A percentile compares a stretch with the other conserved stretches of the same genome.
phyloP scores from a whole-genome alignment of 2,113 vertebrate species.

The Epinephelus lanceolatus region DNA sequence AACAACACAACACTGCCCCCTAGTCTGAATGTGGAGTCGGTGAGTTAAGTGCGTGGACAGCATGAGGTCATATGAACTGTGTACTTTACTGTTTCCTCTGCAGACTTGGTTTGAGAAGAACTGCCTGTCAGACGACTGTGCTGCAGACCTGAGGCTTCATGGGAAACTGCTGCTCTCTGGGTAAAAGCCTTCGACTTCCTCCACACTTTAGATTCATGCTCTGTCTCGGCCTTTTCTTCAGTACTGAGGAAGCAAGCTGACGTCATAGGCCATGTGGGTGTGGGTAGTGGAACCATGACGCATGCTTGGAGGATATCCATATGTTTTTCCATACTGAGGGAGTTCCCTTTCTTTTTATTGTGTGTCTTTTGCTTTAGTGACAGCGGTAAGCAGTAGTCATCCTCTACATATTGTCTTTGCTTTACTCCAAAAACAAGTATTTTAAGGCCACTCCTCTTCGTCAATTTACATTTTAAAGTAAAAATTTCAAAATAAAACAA shows the following conservation, averaged over 20 bases:
- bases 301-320: slow-evolving; percentile 80
- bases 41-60: slow-evolving; percentile 18
- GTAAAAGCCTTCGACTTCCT: slow-evolving; percentile 79
- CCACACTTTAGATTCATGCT: slow-evolving; percentile 23
- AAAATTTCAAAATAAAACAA: slow-evolving; percentile 22
- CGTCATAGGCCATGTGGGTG: slow-evolving; percentile 79
- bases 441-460: not conserved
- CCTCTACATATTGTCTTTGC: not conserved
- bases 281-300: slow-evolving; percentile 76
- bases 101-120: slow-evolving; percentile 99
- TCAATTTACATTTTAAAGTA: not conserved
- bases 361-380: slow-evolving; percentile 35
- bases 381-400: slow-evolving; percentile 4
- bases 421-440: slow-evolving; percentile 7
- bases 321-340: slow-evolving; percentile 74
- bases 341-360: slow-evolving; percentile 69
- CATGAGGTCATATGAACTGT: slow-evolving; percentile 72
- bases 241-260: slow-evolving; percentile 63
- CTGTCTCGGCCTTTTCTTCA: slow-evolving; percentile 34
- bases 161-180: slow-evolving; percentile 93
- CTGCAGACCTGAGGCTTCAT: slow-evolving; percentile 92
- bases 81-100: slow-evolving; percentile 65
- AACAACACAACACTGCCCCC: slow-evolving; percentile 77
- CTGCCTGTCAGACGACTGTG: slow-evolving; percentile 96
- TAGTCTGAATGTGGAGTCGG: slow-evolving; percentile 55